A percentile compares a stretch with the other conserved stretches of the same genome.
phyloP scores from a whole-genome alignment of 2,888 invertebrate species.

The Nowickia ferox region DNA sequence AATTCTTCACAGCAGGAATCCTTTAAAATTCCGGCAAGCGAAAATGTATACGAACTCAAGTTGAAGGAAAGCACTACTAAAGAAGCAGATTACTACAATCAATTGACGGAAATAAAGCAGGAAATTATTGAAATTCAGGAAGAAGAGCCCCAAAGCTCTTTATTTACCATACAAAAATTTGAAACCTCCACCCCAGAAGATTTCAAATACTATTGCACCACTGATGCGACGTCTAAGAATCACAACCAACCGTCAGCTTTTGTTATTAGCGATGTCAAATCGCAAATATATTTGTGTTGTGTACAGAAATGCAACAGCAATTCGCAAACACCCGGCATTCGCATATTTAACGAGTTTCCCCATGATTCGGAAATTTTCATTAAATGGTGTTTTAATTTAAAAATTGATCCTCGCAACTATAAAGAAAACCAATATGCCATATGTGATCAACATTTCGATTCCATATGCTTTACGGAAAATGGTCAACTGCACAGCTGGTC shows the following conservation, averaged over 20 bases:
- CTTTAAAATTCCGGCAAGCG: neutral
- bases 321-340: slow-evolving; percentile 55
- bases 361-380: slow-evolving; percentile 74
- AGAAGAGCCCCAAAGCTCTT: slow-evolving; percentile 32
- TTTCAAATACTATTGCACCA: neutral
- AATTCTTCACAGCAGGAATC: neutral
- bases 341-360: slow-evolving; percentile 72
- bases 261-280: slow-evolving; percentile 61
- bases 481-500: slow-evolving; percentile 71
- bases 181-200: slow-evolving; percentile 7
- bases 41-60: slow-evolving; percentile 22
- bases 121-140: slow-evolving; percentile 52
- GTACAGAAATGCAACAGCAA: slow-evolving; percentile 70
- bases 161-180: slow-evolving; percentile 39
- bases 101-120: slow-evolving; percentile 37
- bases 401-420: slow-evolving; percentile 74
- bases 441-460: slow-evolving; percentile 73
- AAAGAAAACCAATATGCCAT: slow-evolving; percentile 73
- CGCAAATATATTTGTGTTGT: slow-evolving; percentile 69
- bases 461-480: slow-evolving; percentile 70
- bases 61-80: slow-evolving; percentile 1
- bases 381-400: slow-evolving; percentile 75
- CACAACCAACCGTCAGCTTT: slow-evolving; percentile 9
- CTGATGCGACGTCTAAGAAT: neutral
- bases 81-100: neutral